These are phyloP conservation scores for Heterotis niloticus DNA, from an alignment of 2,113 vertebrate species.

Conservation along the genomic window DNA sequence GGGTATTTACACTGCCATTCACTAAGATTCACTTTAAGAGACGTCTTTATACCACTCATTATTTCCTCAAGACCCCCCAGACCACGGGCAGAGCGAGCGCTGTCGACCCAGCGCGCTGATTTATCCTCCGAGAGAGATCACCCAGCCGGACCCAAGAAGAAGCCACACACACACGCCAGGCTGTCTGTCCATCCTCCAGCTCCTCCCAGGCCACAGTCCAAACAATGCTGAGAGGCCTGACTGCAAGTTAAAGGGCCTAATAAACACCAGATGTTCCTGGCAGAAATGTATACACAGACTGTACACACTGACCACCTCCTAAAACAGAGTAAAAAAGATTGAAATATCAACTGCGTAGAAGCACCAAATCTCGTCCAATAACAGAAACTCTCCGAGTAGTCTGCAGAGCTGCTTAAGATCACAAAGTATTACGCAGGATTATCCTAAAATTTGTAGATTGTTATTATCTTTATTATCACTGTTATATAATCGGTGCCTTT, in stretches of 20 bases:
- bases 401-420: slow-evolving; percentile 11
- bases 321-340: slow-evolving; percentile 29
- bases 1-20: slow-evolving; percentile 5
- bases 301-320: slow-evolving; percentile 54
- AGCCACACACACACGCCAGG: slow-evolving; percentile 44
- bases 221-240: slow-evolving; percentile 53
- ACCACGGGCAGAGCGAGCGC: neutral
- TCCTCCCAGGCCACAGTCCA: slow-evolving; percentile 62
- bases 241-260: slow-evolving; percentile 59
- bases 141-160: neutral
- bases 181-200: slow-evolving; percentile 43
- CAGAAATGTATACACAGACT: slow-evolving; percentile 64
- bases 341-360: slow-evolving; percentile 20
- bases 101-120: slow-evolving; percentile 5
- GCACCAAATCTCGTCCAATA: slow-evolving; percentile 18
- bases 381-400: slow-evolving; percentile 15
- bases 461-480: neutral
- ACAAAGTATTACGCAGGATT: neutral
- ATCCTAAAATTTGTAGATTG: neutral
- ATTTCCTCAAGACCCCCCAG: slow-evolving; percentile 6
- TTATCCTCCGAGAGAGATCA: slow-evolving; percentile 6
- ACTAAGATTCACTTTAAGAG: slow-evolving; percentile 1
- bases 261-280: slow-evolving; percentile 70
- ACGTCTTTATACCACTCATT: neutral
- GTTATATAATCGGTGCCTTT: neutral